Percentiles rank a stretch among this genome's conserved stretches.
Evolutionary conservation across 2,113 vertebrate genomes (phyloP).

Genomic region (Acrocephalus arundinaceus): DNA sequence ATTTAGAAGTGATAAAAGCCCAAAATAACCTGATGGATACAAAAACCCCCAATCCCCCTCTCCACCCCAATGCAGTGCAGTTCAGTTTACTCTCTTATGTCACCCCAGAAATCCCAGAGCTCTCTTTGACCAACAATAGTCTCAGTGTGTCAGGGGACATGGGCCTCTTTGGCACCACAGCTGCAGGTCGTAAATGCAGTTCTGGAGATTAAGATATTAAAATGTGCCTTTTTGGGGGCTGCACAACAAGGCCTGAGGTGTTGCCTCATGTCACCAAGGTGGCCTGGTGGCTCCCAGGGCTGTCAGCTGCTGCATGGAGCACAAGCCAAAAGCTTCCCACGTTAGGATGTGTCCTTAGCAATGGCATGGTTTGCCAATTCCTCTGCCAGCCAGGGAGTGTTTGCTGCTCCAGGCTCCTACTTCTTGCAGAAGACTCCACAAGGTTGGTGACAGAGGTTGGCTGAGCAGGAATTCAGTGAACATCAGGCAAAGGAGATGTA

Average conservation of each 20-base stretch:
- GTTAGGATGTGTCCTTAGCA: not conserved
- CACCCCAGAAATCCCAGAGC: slow-evolving; percentile 1
- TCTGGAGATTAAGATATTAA: slow-evolving; percentile 29
- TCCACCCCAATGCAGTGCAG: not conserved
- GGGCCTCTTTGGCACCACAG: slow-evolving; percentile 49
- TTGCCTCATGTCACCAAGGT: not conserved
- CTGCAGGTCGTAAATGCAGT: slow-evolving; percentile 41
- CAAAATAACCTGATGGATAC: not conserved
- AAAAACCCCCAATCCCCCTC: not conserved
- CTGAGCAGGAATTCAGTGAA: not conserved
- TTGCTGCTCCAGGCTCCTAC: not conserved
- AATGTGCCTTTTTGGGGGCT: not conserved
- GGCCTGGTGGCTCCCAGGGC: not conserved
- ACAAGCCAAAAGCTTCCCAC: not conserved
- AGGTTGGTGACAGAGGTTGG: not conserved
- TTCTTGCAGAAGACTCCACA: not conserved
- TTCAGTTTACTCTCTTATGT: not conserved
- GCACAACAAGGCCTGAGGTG: not conserved
- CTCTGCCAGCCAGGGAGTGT: not conserved
- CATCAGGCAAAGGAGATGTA: not conserved
- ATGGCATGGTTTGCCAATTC: not conserved
- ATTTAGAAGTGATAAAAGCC: not conserved
- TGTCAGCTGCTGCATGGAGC: not conserved
- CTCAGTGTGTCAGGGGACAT: not conserved
- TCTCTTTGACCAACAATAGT: slow-evolving; percentile 44